These are phyloP conservation scores for Zoroaster sp. DNA, from an alignment of 53 echinoderm and acorn worm genomes.

Conservation along the genomic window DNA sequence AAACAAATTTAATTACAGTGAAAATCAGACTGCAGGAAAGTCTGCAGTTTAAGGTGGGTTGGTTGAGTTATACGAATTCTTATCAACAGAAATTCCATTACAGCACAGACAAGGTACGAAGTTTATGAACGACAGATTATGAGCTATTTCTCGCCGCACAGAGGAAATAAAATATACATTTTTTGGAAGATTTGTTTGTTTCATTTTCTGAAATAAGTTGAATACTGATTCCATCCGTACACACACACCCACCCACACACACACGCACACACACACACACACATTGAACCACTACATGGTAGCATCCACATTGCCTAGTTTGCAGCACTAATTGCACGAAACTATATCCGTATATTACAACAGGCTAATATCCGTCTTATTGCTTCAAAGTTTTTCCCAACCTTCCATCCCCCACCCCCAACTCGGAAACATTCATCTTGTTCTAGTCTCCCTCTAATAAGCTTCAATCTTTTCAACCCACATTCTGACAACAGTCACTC, in stretches of 20 bases:
- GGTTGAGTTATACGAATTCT: neutral
- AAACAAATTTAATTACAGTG: neutral
- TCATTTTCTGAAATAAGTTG: neutral
- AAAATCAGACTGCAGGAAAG: neutral
- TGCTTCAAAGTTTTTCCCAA: constrained; percentile 7
- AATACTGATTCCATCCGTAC: constrained; percentile 10
- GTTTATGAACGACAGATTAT: too few relatives aligned
- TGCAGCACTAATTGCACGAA: constrained; percentile 17
- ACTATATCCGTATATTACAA: constrained; percentile 33
- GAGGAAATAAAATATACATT: constrained; percentile 5
- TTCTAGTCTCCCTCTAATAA: neutral
- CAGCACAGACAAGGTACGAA: too few relatives aligned
- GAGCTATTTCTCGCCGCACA: neutral
- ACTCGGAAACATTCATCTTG: neutral
- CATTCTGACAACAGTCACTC: too few relatives aligned
- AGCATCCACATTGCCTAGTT: neutral
- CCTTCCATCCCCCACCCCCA: neutral
- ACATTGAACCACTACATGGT: neutral
- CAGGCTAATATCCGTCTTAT: constrained; percentile 1
- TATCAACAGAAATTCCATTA: too few relatives aligned
- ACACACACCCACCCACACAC: neutral
- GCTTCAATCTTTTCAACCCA: neutral
- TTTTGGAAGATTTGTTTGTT: neutral
- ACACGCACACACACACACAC: constrained; percentile 11
- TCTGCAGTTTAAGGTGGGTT: neutral